Evolutionary conservation across 2,888 invertebrate genomes (phyloP), one percentile per base, ranked within the genome.

Genomic region (Chrysolina haemoptera): DNA sequence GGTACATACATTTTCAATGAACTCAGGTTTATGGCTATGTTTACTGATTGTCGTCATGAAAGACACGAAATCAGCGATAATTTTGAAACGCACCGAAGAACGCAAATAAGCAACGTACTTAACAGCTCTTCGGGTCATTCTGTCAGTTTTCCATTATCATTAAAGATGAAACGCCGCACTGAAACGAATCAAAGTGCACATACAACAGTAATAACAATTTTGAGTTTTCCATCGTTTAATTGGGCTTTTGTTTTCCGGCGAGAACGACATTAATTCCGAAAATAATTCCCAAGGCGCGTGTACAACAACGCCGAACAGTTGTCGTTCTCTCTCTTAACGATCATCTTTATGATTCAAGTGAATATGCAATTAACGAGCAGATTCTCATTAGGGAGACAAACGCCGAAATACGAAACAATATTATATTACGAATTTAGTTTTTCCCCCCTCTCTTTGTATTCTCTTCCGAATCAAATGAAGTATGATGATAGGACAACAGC

Each of bases 351-450:
- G 82, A 82, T 83, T 80, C 82, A 76, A 79, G 80, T 83, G 83
- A 85, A 84, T 84, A 83, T 81, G 84, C 85, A 85, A 85, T 85
- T 85, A 85, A 82, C 84, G 82, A 82, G 82, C 81, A 82, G 80
- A 81, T 76, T 82, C 84, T 85, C 85, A 83, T 85, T 84, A 84
- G 79, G 78, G 74, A 78, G 81, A 81, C 82, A 82, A 83, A 84
- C 80, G 79, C 78, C 79, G 77, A 81, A 82, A 82, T 81, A 77
- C 67, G 75, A 68, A 50, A 68, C 64, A 55, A 65, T 59, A 71
- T 62, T 55, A 68, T 68, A 68, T 41, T 62, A 16, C 40, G n/a
- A 18, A 20, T 53, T 40, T 53, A 27, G 67, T 67, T n/a, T 59
- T 6, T 14, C 10, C 10, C 14, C 59, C 27, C 35, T 59, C 16